Base-by-base conservation (phyloP, 64 coral and sea anemone species). In the Montipora cactus region DNA sequence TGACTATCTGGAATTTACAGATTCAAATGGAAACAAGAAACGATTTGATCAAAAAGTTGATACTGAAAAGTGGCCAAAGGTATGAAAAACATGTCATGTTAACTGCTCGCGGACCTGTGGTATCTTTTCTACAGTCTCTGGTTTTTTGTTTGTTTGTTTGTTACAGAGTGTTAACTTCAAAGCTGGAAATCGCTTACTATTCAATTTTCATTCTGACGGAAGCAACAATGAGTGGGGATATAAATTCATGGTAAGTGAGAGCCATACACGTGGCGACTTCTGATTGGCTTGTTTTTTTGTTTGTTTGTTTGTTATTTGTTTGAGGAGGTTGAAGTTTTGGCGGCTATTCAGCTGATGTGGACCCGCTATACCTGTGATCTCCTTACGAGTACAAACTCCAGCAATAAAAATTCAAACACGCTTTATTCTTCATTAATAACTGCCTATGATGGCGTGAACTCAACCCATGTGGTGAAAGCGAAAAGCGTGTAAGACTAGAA, bases 141-240 rank as follows among this genome's bases (percentile, higher is more conserved):
- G 6, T 71, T 71, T 71, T 20, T 59, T 57, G 53, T 5, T 12
- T 79, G 53, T 5, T 12, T 79, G 20, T 88, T 18, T 84, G 14
- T 70, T 67, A 71, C 91, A 98, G 96, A 89, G 82, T 81, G 91
- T 91, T 7, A 47, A 79, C 18, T 95, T 98, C 77, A 95, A 95
- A 72, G 91, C 94, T 9, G 96, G 96, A 68, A 95, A 98, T 79
- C 91, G 94, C 10, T 53, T 98, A 20, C 87, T 95, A 22, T 98
- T 98, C 48, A 89, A 90, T 91, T 98, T 98, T 57, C 96, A 98
- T 84, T 98, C 96, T 44, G 96, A 98, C 78, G 96, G 96, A 12
- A 98, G 96, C 61, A 98, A 98, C 77, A 98, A 95, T n/a, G 96
- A 98, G 77, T 98, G 96, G 96, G 96, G 96, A 10, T 98, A 98